Base-by-base conservation (phyloP, 2,888 invertebrate species). In the Timandra comae region DNA sequence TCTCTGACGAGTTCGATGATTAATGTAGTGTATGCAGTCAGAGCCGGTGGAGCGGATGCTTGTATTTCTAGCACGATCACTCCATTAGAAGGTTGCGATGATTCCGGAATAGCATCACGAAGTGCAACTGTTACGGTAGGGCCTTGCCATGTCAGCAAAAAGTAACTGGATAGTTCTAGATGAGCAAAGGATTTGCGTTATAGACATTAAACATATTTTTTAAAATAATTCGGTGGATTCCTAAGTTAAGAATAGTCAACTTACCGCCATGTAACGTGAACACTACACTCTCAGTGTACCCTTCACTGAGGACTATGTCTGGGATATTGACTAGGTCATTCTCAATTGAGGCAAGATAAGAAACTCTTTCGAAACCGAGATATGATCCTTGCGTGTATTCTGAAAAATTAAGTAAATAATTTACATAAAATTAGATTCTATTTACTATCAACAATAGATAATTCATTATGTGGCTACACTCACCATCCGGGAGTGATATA, bases 241-340 rank as follows among this genome's bases (percentile, higher is more conserved):
- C 1, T 16, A 16, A 1, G 22, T 2, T 19, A 19, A 7, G 32
- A 13, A 9, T 30, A 30, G 27, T n/a, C n/a, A n/a, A 35, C 34
- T 25, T 48, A 63, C 66, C 62, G 48, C 63, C 64, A 7, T 42
- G 40, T 30, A 64, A 29, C 1, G 30, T 23, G 25, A 62, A 61
- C 7, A 24, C 8, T 1, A 67, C 63, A 11, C 41, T 38, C 7
- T 40, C n/a, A 6, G 39, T 41, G 33, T 49, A 58, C 29, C 60
- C 66, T 30, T 56, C 52, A 8, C 28, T 48, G 3, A 66, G 49
- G 11, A 42, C 46, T 22, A 66, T 59, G 1, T 46, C 29, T 8
- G 41, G 41, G 23, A 63, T 38, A 7, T 28, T 35, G 3, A 51
- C 26, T 1, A 25, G 24, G 20, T 43, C 34, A 8, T 44, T 41